phyloP scores from a whole-genome alignment of 2,888 invertebrate genomes.

The Merodon equestris region DNA sequence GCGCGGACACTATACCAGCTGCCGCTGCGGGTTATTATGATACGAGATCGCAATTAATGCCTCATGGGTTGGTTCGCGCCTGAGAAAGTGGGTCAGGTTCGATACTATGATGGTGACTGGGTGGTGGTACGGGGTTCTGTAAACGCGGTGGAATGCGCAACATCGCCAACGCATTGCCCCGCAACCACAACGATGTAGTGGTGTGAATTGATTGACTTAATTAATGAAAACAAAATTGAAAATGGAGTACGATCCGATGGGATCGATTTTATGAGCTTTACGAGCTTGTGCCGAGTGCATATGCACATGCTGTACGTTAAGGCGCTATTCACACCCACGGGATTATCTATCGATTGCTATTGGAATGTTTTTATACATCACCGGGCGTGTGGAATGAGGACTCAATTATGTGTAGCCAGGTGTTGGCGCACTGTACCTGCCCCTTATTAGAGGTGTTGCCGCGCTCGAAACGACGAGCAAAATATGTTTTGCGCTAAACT shows the following conservation, averaged over 20 bases:
- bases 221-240: constrained; percentile 48
- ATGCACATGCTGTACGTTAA: too few species aligned
- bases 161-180: neutral
- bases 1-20: constrained; percentile 38
- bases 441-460: too few species aligned
- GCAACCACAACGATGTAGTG: neutral
- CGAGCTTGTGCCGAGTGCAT: neutral
- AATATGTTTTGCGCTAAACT: constrained; percentile 63
- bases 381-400: too few species aligned
- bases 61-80: constrained; percentile 52
- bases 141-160: constrained; percentile 12
- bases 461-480: neutral
- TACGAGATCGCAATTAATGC: constrained; percentile 44
- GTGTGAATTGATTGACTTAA: constrained; percentile 61
- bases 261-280: constrained; percentile 18
- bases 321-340: neutral
- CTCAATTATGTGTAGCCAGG: too few species aligned
- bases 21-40: constrained; percentile 6
- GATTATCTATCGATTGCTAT: too few species aligned
- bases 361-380: too few species aligned
- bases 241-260: constrained; percentile 32
- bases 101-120: neutral
- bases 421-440: too few species aligned
- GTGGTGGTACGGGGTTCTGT: neutral
- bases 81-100: constrained; percentile 57